Evolutionary conservation across 1,140 invertebrate species (phyloP).

Genomic region (Trigoniulus corallinus): DNA sequence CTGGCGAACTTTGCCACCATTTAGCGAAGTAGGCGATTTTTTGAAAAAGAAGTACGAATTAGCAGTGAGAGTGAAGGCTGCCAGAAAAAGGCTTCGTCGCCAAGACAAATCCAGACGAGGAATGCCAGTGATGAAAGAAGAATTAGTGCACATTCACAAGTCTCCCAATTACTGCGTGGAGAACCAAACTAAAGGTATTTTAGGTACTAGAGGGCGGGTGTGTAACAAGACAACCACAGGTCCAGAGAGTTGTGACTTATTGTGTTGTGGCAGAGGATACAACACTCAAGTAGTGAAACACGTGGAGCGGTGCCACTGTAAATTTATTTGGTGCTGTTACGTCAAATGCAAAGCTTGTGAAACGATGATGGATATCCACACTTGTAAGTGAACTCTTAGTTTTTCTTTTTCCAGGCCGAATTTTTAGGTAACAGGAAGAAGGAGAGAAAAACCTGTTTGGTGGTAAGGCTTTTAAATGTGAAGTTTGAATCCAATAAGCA

Average conservation of each 20-base stretch:
- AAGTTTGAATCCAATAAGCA: too few relatives aligned
- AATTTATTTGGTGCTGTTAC: slow-evolving; percentile 47
- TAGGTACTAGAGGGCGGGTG: slow-evolving; percentile 38
- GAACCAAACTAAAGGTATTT: slow-evolving; percentile 36
- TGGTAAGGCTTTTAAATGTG: too few relatives aligned
- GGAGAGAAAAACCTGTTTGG: too few relatives aligned
- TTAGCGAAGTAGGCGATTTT: slow-evolving; percentile 34
- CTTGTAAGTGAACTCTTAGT: slow-evolving; percentile 41
- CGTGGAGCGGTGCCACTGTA: slow-evolving; percentile 36
- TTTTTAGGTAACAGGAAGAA: too few relatives aligned
- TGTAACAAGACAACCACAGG: slow-evolving; percentile 45
- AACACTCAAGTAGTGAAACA: slow-evolving; percentile 33
- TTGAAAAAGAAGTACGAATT: slow-evolving; percentile 36
- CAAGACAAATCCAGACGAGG: slow-evolving; percentile 20
- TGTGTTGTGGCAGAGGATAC: slow-evolving; percentile 47
- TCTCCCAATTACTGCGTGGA: slow-evolving; percentile 46
- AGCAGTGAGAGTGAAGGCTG: slow-evolving; percentile 26
- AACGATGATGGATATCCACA: slow-evolving; percentile 34
- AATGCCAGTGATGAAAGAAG: slow-evolving; percentile 25
- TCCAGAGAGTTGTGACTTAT: slow-evolving; percentile 41
- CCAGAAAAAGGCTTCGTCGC: slow-evolving; percentile 20
- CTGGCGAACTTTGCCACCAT: slow-evolving; percentile 36
- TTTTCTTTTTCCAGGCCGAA: too few relatives aligned
- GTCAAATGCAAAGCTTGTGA: slow-evolving; percentile 44
- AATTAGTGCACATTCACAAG: slow-evolving; percentile 42